phyloP scores from a whole-genome alignment of 2,113 vertebrate genomes.

The Anoplopoma fimbria region DNA sequence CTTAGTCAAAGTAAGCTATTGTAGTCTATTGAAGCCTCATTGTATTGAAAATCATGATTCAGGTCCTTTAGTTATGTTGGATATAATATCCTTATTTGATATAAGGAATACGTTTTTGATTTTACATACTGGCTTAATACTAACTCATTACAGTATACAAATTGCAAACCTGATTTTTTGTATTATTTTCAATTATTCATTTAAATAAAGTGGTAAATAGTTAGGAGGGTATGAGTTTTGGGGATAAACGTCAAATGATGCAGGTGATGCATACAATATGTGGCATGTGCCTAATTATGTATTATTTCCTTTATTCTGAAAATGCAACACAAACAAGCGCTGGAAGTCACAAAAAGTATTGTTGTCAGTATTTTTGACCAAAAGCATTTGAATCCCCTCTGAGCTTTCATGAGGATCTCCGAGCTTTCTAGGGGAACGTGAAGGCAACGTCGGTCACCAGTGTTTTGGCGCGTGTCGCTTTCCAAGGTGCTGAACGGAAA shows the following conservation, averaged over 20 bases:
- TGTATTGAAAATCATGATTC: not conserved
- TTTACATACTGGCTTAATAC: not conserved
- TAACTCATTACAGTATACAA: not conserved
- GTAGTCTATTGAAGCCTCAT: no score
- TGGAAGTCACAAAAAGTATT: not conserved
- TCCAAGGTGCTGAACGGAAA: not conserved
- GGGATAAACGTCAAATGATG: not conserved
- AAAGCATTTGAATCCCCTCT: not conserved
- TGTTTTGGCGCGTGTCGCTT: constrained; percentile 23
- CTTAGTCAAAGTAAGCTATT: not conserved
- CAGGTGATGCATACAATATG: not conserved
- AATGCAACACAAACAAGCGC: not conserved
- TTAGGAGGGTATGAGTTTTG: not conserved
- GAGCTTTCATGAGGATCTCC: not conserved
- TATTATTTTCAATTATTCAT: no score
- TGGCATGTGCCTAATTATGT: not conserved
- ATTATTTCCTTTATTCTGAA: no score
- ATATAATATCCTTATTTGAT: not conserved
- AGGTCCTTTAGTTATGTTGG: not conserved
- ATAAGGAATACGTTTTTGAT: no score
- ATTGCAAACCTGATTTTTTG: not conserved
- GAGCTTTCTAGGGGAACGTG: fast-evolving
- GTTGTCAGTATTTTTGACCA: not conserved
- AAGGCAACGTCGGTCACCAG: constrained; percentile 17
- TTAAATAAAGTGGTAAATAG: not conserved